Evolutionary conservation across 2,888 invertebrate genomes (phyloP).

Genomic region (Isotomurus palustris): DNA sequence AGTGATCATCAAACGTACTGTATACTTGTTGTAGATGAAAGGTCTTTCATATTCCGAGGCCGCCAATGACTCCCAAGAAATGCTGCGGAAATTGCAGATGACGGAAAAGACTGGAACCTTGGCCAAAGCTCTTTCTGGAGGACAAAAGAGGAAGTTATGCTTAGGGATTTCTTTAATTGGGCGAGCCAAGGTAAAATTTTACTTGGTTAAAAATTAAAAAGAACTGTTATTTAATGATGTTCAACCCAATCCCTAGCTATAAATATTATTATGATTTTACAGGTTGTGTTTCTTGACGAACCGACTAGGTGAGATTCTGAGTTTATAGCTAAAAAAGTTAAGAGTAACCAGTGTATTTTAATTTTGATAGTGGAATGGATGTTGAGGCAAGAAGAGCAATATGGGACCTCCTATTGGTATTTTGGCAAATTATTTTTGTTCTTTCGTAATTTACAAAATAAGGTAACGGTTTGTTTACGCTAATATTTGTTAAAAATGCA

Average conservation of each 20-base stretch:
- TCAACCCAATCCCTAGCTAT: not conserved
- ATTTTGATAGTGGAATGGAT: slow-evolving; percentile 52
- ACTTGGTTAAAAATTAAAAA: not conserved
- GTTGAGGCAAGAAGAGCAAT: slow-evolving; percentile 55
- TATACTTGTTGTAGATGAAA: slow-evolving; percentile 61
- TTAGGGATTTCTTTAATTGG: slow-evolving; percentile 82
- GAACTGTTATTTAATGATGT: not conserved
- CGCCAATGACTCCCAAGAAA: slow-evolving; percentile 54
- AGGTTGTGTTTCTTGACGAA: slow-evolving; percentile 56
- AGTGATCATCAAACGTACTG: too few species aligned
- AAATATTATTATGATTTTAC: slow-evolving; percentile 44
- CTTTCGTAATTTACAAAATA: not conserved
- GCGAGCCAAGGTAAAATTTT: slow-evolving; percentile 54
- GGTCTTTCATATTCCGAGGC: slow-evolving; percentile 56
- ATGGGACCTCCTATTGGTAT: slow-evolving; percentile 48
- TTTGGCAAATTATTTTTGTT: not conserved
- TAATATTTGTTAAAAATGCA: slow-evolving; percentile 8
- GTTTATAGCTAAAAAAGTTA: too few species aligned
- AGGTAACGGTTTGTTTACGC: not conserved
- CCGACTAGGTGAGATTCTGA: slow-evolving; percentile 50
- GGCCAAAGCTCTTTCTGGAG: slow-evolving; percentile 72
- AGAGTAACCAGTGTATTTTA: not conserved
- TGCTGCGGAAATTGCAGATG: slow-evolving; percentile 62
- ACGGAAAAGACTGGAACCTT: slow-evolving; percentile 59
- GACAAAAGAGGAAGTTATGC: slow-evolving; percentile 84